Percentiles rank a stretch among this genome's conserved stretches.
Evolutionary conservation across 2,797 vertebrate species (phyloP).

Genomic region (Phrynocephalus forsythii): DNA sequence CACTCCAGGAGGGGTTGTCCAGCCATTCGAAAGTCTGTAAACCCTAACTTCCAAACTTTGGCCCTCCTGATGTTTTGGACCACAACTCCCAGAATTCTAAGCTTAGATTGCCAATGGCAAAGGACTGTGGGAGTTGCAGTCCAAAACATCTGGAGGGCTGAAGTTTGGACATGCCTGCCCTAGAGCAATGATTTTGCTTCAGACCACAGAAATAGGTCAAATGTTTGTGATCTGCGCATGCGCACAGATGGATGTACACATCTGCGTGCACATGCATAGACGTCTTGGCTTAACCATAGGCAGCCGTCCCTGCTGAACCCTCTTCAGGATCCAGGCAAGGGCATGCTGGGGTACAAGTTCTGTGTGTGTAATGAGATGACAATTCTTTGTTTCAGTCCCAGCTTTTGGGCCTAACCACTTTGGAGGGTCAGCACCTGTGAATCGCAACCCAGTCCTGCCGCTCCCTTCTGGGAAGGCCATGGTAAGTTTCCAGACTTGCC

Average conservation of each 20-base stretch:
- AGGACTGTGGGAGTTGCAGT: too few species aligned
- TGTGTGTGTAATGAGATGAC: slow-evolving; percentile 23
- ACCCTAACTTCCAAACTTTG: neutral
- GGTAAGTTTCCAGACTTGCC: slow-evolving; percentile 73
- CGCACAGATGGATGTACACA: neutral
- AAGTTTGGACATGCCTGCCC: neutral
- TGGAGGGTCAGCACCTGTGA: slow-evolving; percentile 83
- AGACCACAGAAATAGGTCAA: neutral
- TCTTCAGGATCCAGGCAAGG: neutral
- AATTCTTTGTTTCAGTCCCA: slow-evolving; percentile 75
- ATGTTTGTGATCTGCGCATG: too few species aligned
- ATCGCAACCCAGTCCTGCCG: slow-evolving; percentile 81
- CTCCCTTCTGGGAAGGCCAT: slow-evolving; percentile 87
- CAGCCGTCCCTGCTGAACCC: neutral
- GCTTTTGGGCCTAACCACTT: slow-evolving; percentile 88
- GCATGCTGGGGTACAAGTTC: slow-evolving; percentile 8
- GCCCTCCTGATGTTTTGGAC: too few species aligned
- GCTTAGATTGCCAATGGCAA: too few species aligned
- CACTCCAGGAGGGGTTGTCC: neutral
- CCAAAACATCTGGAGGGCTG: too few species aligned
- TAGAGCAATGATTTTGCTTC: neutral
- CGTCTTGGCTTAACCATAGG: neutral
- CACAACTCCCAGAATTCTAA: too few species aligned
- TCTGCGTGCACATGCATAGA: neutral
- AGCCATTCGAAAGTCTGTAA: neutral